These are phyloP conservation scores for Falco biarmicus DNA, from an alignment of 2,797 vertebrate species.

Conservation along the genomic window DNA sequence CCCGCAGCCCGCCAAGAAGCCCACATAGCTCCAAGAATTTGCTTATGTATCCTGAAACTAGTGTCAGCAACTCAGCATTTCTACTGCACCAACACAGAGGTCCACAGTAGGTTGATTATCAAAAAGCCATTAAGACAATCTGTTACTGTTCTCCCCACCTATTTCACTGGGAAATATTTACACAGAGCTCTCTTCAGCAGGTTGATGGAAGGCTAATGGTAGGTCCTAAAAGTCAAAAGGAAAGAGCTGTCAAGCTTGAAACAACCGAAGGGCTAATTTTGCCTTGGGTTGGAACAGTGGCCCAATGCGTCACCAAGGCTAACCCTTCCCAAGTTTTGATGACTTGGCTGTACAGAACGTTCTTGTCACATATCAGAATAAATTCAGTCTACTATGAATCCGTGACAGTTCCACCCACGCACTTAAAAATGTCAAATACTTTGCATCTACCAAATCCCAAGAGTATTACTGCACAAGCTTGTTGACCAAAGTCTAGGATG, in stretches of 20 bases:
- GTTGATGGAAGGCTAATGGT: not conserved
- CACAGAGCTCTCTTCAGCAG: not conserved
- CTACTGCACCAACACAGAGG: not conserved
- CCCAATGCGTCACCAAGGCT: not conserved
- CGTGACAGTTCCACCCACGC: not conserved
- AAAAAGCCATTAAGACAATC: not conserved
- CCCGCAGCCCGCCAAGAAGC: not conserved
- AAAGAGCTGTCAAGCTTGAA: not conserved
- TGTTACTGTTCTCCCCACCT: not conserved
- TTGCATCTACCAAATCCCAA: not conserved
- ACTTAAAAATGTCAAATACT: not conserved
- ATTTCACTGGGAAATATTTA: not conserved
- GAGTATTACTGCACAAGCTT: not conserved
- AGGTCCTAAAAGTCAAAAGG: not conserved
- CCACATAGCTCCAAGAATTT: not conserved
- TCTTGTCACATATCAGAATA: not conserved
- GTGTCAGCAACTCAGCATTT: not conserved
- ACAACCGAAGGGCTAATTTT: not conserved
- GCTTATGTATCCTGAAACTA: not conserved
- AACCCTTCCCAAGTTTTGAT: not conserved
- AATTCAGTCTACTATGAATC: not conserved
- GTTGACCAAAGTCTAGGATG: not conserved
- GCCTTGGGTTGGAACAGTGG: not conserved
- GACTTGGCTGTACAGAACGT: not conserved
- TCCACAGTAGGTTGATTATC: not conserved